Base-by-base conservation (phyloP, 2,888 invertebrate species). In the Scrobipalpa costella region DNA sequence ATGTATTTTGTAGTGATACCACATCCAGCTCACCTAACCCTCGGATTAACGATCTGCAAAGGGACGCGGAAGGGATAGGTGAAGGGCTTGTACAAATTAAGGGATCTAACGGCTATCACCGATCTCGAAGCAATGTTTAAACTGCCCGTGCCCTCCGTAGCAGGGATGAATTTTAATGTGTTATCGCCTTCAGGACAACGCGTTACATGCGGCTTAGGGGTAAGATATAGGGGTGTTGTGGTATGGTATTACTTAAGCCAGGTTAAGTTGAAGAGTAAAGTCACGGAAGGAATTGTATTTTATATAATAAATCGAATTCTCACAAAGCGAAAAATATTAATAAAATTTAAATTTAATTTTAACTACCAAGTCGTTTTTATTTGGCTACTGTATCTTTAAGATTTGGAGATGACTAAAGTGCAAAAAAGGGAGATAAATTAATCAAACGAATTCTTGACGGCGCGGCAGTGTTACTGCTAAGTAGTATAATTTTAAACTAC, bases 91-190 rank as follows among this genome's bases (percentile, higher is more conserved):
- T 80, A 89, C 89, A 89, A 90, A 90, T 91, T 91, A 90, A 89
- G 90, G 90, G 89, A 76, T 84, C 85, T 89, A 90, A 90, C 88
- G 89, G 88, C 89, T 90, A 90, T 90, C 90, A 86, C 79, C 71
- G 80, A 87, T 86, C 87, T 85, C 77, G 77, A 77, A 80, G 73
- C 75, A 73, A 79, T 80, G 84, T 80, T 81, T 81, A 80, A 83
- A 78, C 82, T 79, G 83, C 84, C 80, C 84, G 82, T 79, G 83
- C 84, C 80, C 84, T 81, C 79, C 75, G 78, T 75, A 77, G 73
- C 69, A 76, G 80, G 81, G 89, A 90, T 90, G 90, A 90, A 90
- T 90, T 90, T 89, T 88, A 89, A 90, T 89, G 88, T 75, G 34
- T 55, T 27, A 34, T 27, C 33, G 55, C 55, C 55, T 55, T 55